Evolutionary conservation across 2,113 vertebrate genomes (phyloP), one percentile per base, ranked within the genome.

Genomic region (Mastomys coucha): DNA sequence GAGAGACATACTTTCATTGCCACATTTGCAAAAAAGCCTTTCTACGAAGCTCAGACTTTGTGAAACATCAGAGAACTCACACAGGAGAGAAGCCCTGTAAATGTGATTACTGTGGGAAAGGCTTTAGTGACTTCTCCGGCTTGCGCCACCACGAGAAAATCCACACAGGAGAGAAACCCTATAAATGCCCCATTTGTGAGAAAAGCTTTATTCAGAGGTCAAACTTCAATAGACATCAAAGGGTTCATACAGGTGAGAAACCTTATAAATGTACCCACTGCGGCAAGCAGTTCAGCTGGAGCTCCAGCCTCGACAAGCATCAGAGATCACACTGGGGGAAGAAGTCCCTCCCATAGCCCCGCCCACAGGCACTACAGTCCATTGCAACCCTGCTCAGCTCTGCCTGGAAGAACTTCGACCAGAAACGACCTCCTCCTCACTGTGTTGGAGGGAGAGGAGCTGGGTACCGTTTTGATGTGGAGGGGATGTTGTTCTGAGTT

Each of bases 101-200:
- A 42, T 98, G 98, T 4, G 92, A 96, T 10, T 93, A 97, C 51
- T 98, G 98, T 39, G 98, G 98, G 28, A 98, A 98, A 82, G 97
- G 97, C 77, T 98, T 98, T 14, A 97, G 98, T 4, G 97, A 98
- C 94, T 96, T 97, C 89, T 98, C 98, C 0, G 96, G 96, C 14
- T 60, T 98, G 94, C 97, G 97, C 26, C 92, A 97, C 81, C 98
- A 98, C 0, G 93, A 97, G 93, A 98, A 97, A 49, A 98, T 97
- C 53, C 98, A 98, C 92, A 98, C 98, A 0, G 97, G 97, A 2
- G 97, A 98, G 75, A 98, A 98, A 39, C 98, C 98, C n/a, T 98
- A 96, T 81, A 98, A 97, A 72, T 98, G 98, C 85, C 95, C 96
- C 39, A 91, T 96, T 89, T 98, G 98, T 7, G 98, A 97, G 39